Evolutionary conservation across 53 echinoderm and acorn worm genomes (phyloP).

Genomic region (Crossaster papposus): DNA sequence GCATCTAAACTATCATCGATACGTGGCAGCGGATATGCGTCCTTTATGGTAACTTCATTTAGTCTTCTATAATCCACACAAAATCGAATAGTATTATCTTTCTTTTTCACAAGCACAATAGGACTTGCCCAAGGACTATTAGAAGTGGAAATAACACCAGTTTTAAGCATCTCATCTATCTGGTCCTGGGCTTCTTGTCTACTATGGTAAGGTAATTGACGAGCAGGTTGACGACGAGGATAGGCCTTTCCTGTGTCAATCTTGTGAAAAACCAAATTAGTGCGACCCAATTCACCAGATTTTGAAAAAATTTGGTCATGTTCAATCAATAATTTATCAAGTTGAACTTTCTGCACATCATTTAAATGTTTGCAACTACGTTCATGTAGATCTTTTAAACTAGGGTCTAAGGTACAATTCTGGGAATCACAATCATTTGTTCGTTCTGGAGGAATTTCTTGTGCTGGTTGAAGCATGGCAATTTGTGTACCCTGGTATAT

Average conservation of each 20-base stretch:
- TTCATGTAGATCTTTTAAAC: slow-evolving; percentile 21
- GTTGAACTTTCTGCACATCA: neutral
- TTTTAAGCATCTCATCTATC: slow-evolving; percentile 46
- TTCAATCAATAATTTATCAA: neutral
- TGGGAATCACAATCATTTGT: neutral
- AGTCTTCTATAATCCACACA: slow-evolving; percentile 54
- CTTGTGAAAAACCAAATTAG: slow-evolving; percentile 32
- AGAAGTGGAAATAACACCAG: slow-evolving; percentile 37
- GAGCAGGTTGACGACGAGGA: slow-evolving; percentile 34
- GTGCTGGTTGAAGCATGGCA: slow-evolving; percentile 43
- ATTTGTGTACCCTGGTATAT: slow-evolving; percentile 53
- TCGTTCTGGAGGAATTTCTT: slow-evolving; percentile 13
- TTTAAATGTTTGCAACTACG: slow-evolving; percentile 4
- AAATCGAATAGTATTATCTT: slow-evolving; percentile 38
- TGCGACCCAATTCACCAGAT: slow-evolving; percentile 58
- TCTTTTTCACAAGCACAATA: neutral
- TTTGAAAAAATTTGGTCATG: slow-evolving; percentile 7
- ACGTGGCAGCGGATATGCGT: slow-evolving; percentile 57
- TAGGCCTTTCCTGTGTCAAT: slow-evolving; percentile 50
- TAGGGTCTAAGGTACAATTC: neutral
- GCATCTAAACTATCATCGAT: slow-evolving; percentile 63
- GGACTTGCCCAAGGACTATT: slow-evolving; percentile 55
- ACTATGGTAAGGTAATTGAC: slow-evolving; percentile 35
- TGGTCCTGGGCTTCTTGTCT: slow-evolving; percentile 52
- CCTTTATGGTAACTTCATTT: slow-evolving; percentile 41